Conservation (phyloP, 2,888 invertebrate species). For the Himalopsyche japonica region DNA sequence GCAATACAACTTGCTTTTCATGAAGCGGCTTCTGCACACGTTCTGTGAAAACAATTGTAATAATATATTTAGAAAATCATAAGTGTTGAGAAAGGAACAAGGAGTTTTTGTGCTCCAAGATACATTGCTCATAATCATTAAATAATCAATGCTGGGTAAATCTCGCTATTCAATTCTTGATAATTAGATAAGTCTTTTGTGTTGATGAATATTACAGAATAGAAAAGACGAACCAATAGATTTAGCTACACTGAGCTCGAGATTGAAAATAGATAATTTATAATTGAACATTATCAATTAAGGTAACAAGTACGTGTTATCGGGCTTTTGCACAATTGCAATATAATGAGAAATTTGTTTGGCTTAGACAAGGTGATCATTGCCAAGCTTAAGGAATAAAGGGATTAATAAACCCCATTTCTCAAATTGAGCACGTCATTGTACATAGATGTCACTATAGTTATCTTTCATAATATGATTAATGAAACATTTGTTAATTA, state of each 20-base stretch:
- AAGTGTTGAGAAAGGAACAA: too few relatives aligned
- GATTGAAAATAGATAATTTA: too few relatives aligned
- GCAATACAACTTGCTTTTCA: neutral
- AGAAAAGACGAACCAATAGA: too few relatives aligned
- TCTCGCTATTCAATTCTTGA: too few relatives aligned
- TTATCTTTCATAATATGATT: constrained; percentile 1
- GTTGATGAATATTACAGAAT: too few relatives aligned
- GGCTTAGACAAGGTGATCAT: neutral
- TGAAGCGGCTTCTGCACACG: neutral
- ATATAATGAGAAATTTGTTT: neutral
- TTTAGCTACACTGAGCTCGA: too few relatives aligned
- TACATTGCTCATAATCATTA: too few relatives aligned
- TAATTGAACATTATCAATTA: too few relatives aligned
- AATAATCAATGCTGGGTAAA: too few relatives aligned
- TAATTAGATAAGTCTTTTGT: too few relatives aligned
- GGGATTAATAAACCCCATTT: neutral
- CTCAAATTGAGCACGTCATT: neutral
- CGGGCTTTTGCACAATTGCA: neutral
- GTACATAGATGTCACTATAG: neutral
- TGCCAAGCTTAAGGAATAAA: neutral
- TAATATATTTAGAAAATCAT: neutral
- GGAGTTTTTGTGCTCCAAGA: too few relatives aligned
- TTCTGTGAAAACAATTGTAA: neutral
- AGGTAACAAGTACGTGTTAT: too few relatives aligned
- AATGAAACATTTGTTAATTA: constrained; percentile 1